Conservation (phyloP, 2,797 vertebrate species). For the Perodicticus potto region DNA sequence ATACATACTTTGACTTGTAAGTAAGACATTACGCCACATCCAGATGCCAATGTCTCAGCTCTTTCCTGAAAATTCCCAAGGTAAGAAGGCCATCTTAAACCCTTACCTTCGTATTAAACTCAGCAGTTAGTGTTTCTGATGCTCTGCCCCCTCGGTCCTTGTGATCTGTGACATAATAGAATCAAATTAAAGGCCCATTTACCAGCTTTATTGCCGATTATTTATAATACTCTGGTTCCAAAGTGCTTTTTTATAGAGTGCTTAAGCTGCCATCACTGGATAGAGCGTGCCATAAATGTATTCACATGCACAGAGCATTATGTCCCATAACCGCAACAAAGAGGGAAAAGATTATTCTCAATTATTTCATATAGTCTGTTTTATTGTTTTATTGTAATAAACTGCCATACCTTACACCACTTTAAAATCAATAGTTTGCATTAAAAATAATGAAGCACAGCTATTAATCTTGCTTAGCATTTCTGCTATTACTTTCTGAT, state of each 20-base stretch:
- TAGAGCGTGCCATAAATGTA: conserved; percentile 90
- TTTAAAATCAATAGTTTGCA: conserved; percentile 92
- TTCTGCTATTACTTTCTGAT: conserved; percentile 86
- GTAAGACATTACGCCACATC: background rate
- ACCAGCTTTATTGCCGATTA: conserved; percentile 90
- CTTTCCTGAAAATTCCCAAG: background rate
- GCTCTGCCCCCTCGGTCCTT: conserved; percentile 80
- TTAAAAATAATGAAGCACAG: conserved; percentile 90
- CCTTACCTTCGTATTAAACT: fast-evolving
- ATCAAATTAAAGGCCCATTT: conserved; percentile 91
- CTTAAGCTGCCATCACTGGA: conserved; percentile 90
- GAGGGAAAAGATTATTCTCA: conserved; percentile 90
- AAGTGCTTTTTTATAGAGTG: conserved; percentile 91
- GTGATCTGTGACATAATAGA: conserved; percentile 88
- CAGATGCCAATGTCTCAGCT: background rate
- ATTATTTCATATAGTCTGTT: conserved; percentile 90
- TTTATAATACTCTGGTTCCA: conserved; percentile 90
- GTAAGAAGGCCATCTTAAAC: background rate
- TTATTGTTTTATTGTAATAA: conserved; percentile 91
- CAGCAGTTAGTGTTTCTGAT: conserved; percentile 16
- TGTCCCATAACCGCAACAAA: conserved; percentile 82
- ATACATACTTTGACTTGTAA: background rate
- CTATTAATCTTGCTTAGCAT: conserved; percentile 89
- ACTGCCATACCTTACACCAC: conserved; percentile 88
- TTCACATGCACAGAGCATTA: conserved; percentile 86